Evolutionary conservation across 2,797 vertebrate genomes (phyloP).

Genomic region (Ceryle rudis): DNA sequence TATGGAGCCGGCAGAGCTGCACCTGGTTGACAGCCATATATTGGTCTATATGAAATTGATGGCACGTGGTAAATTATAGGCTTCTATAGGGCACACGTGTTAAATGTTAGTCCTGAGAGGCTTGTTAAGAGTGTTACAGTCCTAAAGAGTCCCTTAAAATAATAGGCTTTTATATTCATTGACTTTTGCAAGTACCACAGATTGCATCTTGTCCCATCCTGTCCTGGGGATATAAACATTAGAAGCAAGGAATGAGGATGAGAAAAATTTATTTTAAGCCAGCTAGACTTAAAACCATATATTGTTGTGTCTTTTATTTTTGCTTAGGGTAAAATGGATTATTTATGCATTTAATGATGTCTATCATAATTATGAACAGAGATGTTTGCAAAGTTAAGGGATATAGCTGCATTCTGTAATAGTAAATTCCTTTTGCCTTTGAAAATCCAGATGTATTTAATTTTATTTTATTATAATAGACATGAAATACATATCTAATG

Average conservation of each 20-base stretch:
- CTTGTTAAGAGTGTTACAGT: constrained; percentile 52
- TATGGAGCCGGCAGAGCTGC: neutral
- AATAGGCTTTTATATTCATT: constrained; percentile 41
- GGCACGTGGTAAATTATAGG: constrained; percentile 59
- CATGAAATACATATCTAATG: neutral
- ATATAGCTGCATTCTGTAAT: neutral
- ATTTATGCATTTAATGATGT: constrained; percentile 18
- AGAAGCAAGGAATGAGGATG: neutral
- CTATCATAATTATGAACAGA: constrained; percentile 5
- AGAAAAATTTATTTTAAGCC: neutral
- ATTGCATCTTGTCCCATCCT: constrained; percentile 28
- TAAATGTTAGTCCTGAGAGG: constrained; percentile 52
- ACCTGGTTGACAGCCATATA: constrained; percentile 34
- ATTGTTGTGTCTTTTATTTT: neutral
- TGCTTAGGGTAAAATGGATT: neutral
- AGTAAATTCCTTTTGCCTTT: neutral
- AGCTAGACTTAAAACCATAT: neutral
- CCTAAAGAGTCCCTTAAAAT: constrained; percentile 54
- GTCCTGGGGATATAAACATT: neutral
- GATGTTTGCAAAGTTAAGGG: neutral
- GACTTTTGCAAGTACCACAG: constrained; percentile 40
- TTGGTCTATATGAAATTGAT: constrained; percentile 35
- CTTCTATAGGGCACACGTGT: constrained; percentile 31
- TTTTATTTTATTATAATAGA: neutral
- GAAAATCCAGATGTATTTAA: neutral